A percentile compares a stretch with the other conserved stretches of the same genome.
These are phyloP conservation scores for Gavialis gangeticus DNA, from an alignment of 2,113 vertebrate species.

Conservation along the genomic window DNA sequence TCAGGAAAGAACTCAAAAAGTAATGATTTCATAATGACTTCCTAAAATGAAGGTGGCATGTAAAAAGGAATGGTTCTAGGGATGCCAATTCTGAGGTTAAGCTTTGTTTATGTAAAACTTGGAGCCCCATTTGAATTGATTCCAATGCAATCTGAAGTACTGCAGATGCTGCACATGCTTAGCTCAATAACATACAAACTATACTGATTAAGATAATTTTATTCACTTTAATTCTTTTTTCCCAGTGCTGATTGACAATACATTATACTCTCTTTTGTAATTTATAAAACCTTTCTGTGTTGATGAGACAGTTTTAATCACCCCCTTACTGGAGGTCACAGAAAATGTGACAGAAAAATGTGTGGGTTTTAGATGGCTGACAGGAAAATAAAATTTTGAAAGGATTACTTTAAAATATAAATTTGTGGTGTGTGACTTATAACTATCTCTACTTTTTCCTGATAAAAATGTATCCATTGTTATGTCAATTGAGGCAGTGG, in stretches of 20 bases:
- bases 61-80: neutral
- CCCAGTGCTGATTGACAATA: conserved; percentile 41
- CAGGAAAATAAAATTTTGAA: conserved; percentile 37
- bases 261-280: conserved; percentile 39
- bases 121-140: conserved; percentile 14
- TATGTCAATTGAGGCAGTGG: conserved; percentile 44
- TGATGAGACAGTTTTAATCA: conserved; percentile 43
- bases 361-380: neutral
- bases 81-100: conserved; percentile 32
- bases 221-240: conserved; percentile 34
- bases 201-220: conserved; percentile 30
- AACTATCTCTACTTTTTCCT: conserved; percentile 29
- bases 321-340: neutral
- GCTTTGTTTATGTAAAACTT: conserved; percentile 16
- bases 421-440: conserved; percentile 7
- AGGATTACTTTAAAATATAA: conserved; percentile 9
- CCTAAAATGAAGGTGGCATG: neutral
- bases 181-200: conserved; percentile 50
- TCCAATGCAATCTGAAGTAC: conserved; percentile 29
- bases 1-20: neutral
- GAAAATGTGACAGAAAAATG: conserved; percentile 5
- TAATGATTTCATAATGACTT: neutral
- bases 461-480: conserved; percentile 27
- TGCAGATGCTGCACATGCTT: conserved; percentile 35
- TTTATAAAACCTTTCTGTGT: conserved; percentile 17